Conservation (phyloP, 2,888 invertebrate species). For the Leuctra nigra region DNA sequence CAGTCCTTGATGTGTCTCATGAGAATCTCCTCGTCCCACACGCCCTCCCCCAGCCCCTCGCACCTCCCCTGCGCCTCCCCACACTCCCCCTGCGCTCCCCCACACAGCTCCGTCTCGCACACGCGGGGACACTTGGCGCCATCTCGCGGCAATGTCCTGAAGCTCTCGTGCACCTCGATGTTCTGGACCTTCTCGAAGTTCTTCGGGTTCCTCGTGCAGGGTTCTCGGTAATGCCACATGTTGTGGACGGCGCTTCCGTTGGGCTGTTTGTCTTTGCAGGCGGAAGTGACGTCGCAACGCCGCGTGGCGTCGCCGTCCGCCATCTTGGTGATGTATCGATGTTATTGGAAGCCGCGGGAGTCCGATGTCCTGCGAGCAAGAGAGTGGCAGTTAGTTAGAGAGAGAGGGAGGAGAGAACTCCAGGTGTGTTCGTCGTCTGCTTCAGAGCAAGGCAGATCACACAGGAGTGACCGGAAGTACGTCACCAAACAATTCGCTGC, state of each 20-base stretch:
- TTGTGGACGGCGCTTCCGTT: constrained; percentile 21
- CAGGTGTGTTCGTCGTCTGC: too few species aligned
- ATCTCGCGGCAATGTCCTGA: constrained; percentile 1
- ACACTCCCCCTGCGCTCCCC: neutral
- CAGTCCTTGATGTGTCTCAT: constrained; percentile 29
- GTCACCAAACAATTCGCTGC: too few species aligned
- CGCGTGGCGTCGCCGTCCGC: too few species aligned
- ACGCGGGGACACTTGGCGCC: neutral
- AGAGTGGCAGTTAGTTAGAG: too few species aligned
- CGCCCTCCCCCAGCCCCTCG: constrained; percentile 13
- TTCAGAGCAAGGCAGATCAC: too few species aligned
- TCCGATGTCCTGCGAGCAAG: too few species aligned
- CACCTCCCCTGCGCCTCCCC: neutral
- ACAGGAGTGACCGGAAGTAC: too few species aligned
- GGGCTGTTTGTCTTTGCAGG: neutral
- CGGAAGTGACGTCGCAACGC: neutral
- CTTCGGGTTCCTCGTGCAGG: neutral
- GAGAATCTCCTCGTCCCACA: constrained; percentile 28
- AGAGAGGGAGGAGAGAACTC: too few species aligned
- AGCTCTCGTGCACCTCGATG: neutral
- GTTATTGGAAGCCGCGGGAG: too few species aligned
- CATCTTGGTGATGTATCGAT: too few species aligned
- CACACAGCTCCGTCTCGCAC: constrained; percentile 5
- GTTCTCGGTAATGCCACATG: constrained; percentile 13
- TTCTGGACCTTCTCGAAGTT: neutral